phyloP scores from a whole-genome alignment of 2,797 vertebrate genomes.

The Arrhamphus sclerolepis region DNA sequence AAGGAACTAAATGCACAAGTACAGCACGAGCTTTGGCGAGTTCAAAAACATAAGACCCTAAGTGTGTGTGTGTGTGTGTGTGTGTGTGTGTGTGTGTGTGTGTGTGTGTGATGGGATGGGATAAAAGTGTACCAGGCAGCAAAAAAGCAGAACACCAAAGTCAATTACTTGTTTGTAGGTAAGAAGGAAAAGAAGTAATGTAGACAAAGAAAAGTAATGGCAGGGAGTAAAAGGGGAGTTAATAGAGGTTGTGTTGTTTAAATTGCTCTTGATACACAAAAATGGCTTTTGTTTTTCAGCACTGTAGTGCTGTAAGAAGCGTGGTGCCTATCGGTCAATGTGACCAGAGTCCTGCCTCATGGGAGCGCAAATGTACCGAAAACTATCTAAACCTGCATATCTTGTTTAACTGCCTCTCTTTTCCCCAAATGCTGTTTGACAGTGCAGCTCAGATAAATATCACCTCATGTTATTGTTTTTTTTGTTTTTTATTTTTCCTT shows the following conservation, averaged over 20 bases:
- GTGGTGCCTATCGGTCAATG: slow-evolving; percentile 15
- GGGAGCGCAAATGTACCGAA: slow-evolving; percentile 35
- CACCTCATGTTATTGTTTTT: slow-evolving; percentile 6
- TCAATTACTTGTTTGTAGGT: slow-evolving; percentile 30
- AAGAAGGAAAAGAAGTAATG: slow-evolving; percentile 12
- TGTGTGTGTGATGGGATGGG: too few species aligned
- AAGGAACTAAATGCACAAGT: slow-evolving; percentile 25
- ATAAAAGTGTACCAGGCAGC: slow-evolving; percentile 8
- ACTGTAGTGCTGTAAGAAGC: slow-evolving; percentile 10
- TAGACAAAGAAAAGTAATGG: slow-evolving; percentile 40
- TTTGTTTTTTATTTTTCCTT: slow-evolving; percentile 11
- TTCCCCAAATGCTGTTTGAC: slow-evolving; percentile 20
- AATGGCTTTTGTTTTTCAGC: slow-evolving; percentile 38
- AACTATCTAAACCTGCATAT: slow-evolving; percentile 31
- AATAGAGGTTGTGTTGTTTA: slow-evolving; percentile 37
- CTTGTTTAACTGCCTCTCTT: slow-evolving; percentile 30
- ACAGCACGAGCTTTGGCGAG: slow-evolving; percentile 1
- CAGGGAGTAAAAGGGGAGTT: slow-evolving; percentile 1
- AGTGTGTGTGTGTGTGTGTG: slow-evolving; percentile 1
- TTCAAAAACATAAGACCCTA: slow-evolving; percentile 12
- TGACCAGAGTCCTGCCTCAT: slow-evolving; percentile 17
- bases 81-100: slow-evolving; percentile 4
- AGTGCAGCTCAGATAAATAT: slow-evolving; percentile 14
- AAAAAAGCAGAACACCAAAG: slow-evolving; percentile 24
- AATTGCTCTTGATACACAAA: slow-evolving; percentile 51